Conservation (phyloP, 2,113 vertebrate genomes). For the Theristicus caerulescens region DNA sequence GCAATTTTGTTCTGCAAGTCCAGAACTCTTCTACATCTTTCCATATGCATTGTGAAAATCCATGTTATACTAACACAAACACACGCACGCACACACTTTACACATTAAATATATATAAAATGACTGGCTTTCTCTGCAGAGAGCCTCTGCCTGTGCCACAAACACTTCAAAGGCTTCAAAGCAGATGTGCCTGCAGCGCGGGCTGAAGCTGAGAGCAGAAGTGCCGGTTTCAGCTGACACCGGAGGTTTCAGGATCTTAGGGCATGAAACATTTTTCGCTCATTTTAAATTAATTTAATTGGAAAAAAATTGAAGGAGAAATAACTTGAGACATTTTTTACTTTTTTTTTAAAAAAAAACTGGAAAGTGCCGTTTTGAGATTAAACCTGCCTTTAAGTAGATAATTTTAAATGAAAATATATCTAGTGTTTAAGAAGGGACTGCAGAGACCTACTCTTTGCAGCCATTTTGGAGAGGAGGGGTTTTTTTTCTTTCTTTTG, state of each 20-base stretch:
- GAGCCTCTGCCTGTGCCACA: not conserved
- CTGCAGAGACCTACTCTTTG: not conserved
- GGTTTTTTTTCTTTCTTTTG: not conserved
- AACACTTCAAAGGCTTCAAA: slow-evolving; percentile 65
- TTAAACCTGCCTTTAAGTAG: not conserved
- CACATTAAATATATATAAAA: slow-evolving; percentile 8
- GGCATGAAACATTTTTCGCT: slow-evolving; percentile 27
- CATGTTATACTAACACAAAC: not conserved
- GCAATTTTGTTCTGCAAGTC: not conserved
- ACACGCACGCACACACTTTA: not conserved
- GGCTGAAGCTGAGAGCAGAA: slow-evolving; percentile 24
- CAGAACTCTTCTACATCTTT: not conserved
- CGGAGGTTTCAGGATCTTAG: slow-evolving; percentile 36
- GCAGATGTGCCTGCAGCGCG: slow-evolving; percentile 32
- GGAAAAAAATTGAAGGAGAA: not conserved
- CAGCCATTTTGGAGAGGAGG: not conserved
- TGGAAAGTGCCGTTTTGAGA: not conserved
- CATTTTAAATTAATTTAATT: slow-evolving; percentile 56
- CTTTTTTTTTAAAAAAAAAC: not conserved
- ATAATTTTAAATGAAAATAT: not conserved
- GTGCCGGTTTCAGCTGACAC: slow-evolving; percentile 19
- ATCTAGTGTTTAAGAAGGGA: not conserved
- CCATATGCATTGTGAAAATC: not conserved
- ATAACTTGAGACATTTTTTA: not conserved
- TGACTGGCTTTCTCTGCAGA: not conserved